Conservation (phyloP, 2,113 vertebrate genomes). For the Corythaeola cristata region DNA sequence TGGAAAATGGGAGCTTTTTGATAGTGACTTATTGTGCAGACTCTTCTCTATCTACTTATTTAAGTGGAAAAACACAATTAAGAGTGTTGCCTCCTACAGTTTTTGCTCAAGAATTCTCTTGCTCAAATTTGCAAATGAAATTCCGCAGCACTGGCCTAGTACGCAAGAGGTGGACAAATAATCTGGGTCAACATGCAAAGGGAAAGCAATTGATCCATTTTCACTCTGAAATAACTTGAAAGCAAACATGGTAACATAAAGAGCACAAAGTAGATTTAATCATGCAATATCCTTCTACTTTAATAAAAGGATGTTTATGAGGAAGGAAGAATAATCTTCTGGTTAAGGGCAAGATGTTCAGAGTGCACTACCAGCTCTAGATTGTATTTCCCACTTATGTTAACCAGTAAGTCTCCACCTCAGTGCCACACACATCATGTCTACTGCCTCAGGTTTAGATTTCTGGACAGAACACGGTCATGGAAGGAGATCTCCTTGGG, state of each 20-base stretch:
- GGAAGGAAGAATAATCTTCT: neutral
- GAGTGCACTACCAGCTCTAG: neutral
- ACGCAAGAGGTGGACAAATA: fast-evolving
- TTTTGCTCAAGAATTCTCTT: neutral
- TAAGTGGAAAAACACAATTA: neutral
- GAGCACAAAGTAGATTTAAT: neutral
- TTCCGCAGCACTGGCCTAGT: neutral
- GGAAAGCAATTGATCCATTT: neutral
- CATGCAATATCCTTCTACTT: neutral
- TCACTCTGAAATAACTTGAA: neutral
- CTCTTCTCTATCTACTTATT: neutral
- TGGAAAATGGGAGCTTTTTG: neutral
- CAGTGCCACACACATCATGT: fast-evolving
- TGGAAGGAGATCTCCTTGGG: neutral
- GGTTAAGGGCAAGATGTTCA: neutral
- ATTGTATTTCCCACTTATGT: neutral
- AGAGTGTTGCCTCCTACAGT: neutral
- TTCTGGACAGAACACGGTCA: neutral
- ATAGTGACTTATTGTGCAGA: neutral
- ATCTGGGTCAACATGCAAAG: neutral
- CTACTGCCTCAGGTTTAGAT: neutral
- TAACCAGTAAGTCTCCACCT: neutral
- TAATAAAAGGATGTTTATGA: neutral
- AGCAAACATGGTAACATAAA: neutral
- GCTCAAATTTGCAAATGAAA: neutral